phyloP scores from a whole-genome alignment of 2,113 vertebrate genomes.

The Vulpes vulpes region DNA sequence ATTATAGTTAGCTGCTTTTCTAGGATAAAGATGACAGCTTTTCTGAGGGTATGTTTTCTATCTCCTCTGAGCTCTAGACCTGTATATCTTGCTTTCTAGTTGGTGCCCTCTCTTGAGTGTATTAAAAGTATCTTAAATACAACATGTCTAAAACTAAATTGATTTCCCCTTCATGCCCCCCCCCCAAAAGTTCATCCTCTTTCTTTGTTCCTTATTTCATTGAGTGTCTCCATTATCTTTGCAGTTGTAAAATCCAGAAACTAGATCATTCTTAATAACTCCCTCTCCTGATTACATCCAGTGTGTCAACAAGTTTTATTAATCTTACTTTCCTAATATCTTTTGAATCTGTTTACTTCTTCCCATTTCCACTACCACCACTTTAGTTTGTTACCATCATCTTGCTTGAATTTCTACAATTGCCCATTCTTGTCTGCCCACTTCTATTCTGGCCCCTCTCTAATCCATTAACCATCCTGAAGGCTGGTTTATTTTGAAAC shows the following conservation, averaged over 20 bases:
- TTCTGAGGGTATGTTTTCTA: constrained; percentile 5
- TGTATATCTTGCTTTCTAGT: background rate
- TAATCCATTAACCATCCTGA: background rate
- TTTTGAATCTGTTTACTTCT: background rate
- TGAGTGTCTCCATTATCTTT: constrained; percentile 30
- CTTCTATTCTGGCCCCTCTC: background rate
- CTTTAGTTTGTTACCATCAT: background rate
- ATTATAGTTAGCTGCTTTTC: constrained; percentile 62
- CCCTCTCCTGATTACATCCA: background rate
- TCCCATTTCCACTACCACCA: background rate
- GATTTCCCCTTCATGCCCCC: background rate
- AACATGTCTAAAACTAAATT: background rate
- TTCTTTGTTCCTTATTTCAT: constrained; percentile 47
- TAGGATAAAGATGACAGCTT: constrained; percentile 49
- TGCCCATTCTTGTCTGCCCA: background rate
- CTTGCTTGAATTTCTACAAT: background rate
- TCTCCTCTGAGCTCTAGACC: background rate
- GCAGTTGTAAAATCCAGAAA: background rate
- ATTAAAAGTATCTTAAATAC: background rate
- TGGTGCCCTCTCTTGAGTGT: background rate
- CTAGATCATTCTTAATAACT: background rate
- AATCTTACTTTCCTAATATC: background rate
- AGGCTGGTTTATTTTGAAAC: constrained; percentile 50
- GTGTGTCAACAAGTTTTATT: constrained; percentile 28
- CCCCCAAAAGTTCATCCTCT: background rate